These are phyloP conservation scores for Heliconius melpomene DNA, from an alignment of 1,140 invertebrate genomes.

Conservation along the genomic window DNA sequence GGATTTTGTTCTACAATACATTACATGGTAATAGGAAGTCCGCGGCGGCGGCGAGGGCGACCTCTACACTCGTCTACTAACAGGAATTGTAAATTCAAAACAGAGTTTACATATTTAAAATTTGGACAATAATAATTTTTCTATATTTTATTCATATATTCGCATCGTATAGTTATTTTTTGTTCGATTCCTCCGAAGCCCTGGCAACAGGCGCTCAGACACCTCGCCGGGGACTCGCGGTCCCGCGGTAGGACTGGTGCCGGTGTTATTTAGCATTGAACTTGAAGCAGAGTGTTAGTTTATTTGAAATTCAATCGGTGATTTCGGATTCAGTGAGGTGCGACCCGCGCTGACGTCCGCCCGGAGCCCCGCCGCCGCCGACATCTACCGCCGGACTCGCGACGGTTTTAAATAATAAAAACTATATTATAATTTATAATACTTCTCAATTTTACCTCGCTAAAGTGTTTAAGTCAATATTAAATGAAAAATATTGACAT, in stretches of 20 bases:
- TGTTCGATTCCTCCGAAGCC: neutral
- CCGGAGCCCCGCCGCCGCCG: neutral
- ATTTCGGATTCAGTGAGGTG: constrained; percentile 36
- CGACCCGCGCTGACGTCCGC: constrained; percentile 28
- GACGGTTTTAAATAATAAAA: constrained; percentile 9
- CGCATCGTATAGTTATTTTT: neutral
- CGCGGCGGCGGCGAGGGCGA: neutral
- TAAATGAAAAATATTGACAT: neutral
- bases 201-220: neutral
- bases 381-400: neutral
- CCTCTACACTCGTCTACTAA: constrained; percentile 7
- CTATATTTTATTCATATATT: constrained; percentile 20
- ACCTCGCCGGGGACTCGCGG: neutral
- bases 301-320: constrained; percentile 37
- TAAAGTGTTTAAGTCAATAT: neutral
- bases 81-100: constrained; percentile 12
- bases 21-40: neutral
- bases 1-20: neutral
- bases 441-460: neutral
- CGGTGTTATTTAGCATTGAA: constrained; percentile 28
- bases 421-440: constrained; percentile 4
- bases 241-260: neutral
- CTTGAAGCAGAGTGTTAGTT: constrained; percentile 26
- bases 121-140: constrained; percentile 14
- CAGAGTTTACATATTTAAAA: constrained; percentile 3